phyloP scores from a whole-genome alignment of 2,113 vertebrate genomes.

The Rhea pennata region DNA sequence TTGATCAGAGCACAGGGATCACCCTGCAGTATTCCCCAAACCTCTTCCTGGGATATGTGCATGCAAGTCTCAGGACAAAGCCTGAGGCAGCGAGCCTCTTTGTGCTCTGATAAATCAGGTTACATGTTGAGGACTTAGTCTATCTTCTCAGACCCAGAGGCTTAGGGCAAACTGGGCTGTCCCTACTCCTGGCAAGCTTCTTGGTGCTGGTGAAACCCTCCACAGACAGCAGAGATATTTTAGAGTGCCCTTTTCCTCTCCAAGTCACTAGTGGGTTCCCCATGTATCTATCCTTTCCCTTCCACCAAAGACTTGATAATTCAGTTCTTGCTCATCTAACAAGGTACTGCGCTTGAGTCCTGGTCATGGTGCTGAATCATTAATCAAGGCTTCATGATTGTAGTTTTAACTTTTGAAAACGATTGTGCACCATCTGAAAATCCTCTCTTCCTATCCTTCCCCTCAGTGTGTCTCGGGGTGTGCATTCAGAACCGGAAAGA shows the following conservation, averaged over 20 bases:
- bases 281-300: background rate
- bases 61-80: background rate
- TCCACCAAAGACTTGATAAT: background rate
- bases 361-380: background rate
- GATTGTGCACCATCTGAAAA: background rate
- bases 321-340: background rate
- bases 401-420: background rate
- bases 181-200: background rate
- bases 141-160: background rate
- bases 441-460: background rate
- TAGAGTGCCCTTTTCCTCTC: background rate
- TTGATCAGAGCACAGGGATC: background rate
- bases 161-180: rapidly evolving
- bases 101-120: background rate
- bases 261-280: rapidly evolving
- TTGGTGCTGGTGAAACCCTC: background rate
- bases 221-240: background rate
- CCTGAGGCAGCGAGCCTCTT: background rate
- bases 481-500: background rate
- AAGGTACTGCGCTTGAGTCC: background rate
- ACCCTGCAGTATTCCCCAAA: background rate
- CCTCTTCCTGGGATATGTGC: background rate
- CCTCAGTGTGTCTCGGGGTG: background rate
- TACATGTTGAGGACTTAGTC: background rate
- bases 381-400: background rate